These are phyloP conservation scores for Pseudomyrmex dendroicus DNA, from an alignment of 1,140 invertebrate genomes.

Conservation along the genomic window DNA sequence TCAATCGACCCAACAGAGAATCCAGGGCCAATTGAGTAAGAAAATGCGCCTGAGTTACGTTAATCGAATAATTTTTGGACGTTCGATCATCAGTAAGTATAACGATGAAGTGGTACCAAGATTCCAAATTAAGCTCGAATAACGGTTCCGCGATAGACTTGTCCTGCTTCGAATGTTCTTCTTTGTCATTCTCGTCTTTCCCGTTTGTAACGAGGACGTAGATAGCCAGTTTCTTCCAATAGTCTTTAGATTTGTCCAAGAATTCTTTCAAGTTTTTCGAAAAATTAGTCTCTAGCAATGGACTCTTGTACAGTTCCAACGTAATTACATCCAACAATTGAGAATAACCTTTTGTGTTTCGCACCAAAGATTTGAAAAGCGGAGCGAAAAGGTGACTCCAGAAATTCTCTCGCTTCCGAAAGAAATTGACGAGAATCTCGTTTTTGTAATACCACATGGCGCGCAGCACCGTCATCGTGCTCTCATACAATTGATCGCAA, in stretches of 20 bases:
- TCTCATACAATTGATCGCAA: constrained; percentile 81
- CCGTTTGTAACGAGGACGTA: constrained; percentile 73
- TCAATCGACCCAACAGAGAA: constrained; percentile 77
- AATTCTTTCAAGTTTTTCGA: constrained; percentile 80
- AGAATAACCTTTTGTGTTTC: constrained; percentile 79
- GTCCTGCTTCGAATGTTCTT: constrained; percentile 19
- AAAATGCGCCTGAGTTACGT: constrained; percentile 73
- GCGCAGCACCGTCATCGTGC: constrained; percentile 82
- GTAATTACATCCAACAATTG: constrained; percentile 83
- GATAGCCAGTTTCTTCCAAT: constrained; percentile 79
- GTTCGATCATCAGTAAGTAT: constrained; percentile 82
- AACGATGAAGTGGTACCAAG: constrained; percentile 83
- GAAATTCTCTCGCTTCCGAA: constrained; percentile 82
- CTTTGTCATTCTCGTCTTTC: background rate
- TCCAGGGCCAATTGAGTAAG: constrained; percentile 78
- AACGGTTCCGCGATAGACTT: constrained; percentile 66
- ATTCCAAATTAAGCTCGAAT: constrained; percentile 82
- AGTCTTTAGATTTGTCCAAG: constrained; percentile 74
- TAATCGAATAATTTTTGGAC: constrained; percentile 72
- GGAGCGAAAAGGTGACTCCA: constrained; percentile 83
- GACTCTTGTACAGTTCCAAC: constrained; percentile 82
- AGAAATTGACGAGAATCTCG: constrained; percentile 83
- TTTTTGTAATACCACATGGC: constrained; percentile 85
- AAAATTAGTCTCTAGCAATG: constrained; percentile 80
- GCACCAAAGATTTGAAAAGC: constrained; percentile 78